Evolutionary conservation across 1,140 invertebrate genomes (phyloP), one percentile per base, ranked within the genome.

Genomic region (Zaprionus taronus): DNA sequence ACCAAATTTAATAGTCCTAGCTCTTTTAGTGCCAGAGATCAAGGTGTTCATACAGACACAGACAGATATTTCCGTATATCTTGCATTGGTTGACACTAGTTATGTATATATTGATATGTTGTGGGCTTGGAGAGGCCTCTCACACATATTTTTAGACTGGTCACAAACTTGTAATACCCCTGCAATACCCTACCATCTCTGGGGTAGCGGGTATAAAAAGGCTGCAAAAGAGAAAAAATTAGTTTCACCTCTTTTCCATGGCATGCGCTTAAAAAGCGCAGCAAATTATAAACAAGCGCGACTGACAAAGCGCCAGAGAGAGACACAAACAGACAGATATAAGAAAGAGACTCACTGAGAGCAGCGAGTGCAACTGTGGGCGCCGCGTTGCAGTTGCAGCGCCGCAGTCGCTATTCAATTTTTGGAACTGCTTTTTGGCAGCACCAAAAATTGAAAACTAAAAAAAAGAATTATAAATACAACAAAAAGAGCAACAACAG

Each of bases 191-290:
- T 34, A 34, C 31, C 9, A 31, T 9, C 31, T 31, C 31, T 34
- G 31, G 31, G 31, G 9, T 34, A 34, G 31, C 31, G 31, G 31
- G 31, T 34, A 58, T 61, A 26, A 55, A 70, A 65, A 69, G 47
- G 38, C 71, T 70, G 77, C 65, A 77, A 34, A 66, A 78, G 63
- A 15, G 53, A 78, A 80, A 81, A 89, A 85, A 89, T 90, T 89
- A 89, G 84, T 89, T 89, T 89, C 79, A 89, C 79, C 85, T 89
- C 84, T 90, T 89, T 89, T 87, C 84, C 78, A 79, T 80, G 80
- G 53, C 77, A 73, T 79, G 81, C 70, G 80, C 66, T 83, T 81
- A 80, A 86, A 86, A 86, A 86, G 83, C 83, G 83, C 80, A 83
- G 77, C 77, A 86, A 86, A 86, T 89, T 90, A 81, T 81, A 90